Base-by-base conservation (phyloP, 2,113 vertebrate genomes). In the Lonchura striata region DNA sequence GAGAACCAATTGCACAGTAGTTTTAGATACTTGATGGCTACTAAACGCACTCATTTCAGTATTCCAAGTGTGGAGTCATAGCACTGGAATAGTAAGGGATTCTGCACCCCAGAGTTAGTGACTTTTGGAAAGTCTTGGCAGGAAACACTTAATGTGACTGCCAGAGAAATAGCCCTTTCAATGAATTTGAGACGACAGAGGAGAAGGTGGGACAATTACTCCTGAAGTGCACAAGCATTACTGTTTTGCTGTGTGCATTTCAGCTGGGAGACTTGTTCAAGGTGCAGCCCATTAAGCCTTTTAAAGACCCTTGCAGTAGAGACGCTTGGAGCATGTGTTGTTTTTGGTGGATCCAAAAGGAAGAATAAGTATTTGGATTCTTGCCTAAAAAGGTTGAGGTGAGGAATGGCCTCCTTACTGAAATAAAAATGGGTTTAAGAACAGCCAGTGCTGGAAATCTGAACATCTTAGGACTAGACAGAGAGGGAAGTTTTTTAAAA, bases 241-340 rank as follows among this genome's bases (percentile, higher is more conserved):
- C 17, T 39, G 28, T 16, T 95, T 30, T 59, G 35, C 44, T 85
- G 6, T 6, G 3, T 5, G 53, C 8, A 1, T 9, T 69, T 88
- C 50, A 53, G 37, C 41, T 76, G 42, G n/a, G 54, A 54, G 25
- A 25, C 46, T 8, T 39, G 19, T 61, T 23, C 28, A 13, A 76
- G 50, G 22, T 52, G n/a, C 39, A 63, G 41, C 19, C 13, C 23
- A 7, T n/a, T 27, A 59, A 78, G n/a, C 9, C 37, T 27, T 75
- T 57, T 21, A 72, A 71, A 69, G 13, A 9, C 6, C 21, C 5
- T 19, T 35, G 30, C 1, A 27, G 11, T 19, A 30, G 12, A 52
- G 25, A 18, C 0, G 1, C 13, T 49, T 24, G 0, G 41, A 71
- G 11, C 3, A 10, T 10, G 1, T 7, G 15, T 24, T 42, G 35